Percentiles rank a stretch among this genome's conserved stretches.
Evolutionary conservation across 2,888 invertebrate genomes (phyloP).

Genomic region (Drosophila mayaguana): DNA sequence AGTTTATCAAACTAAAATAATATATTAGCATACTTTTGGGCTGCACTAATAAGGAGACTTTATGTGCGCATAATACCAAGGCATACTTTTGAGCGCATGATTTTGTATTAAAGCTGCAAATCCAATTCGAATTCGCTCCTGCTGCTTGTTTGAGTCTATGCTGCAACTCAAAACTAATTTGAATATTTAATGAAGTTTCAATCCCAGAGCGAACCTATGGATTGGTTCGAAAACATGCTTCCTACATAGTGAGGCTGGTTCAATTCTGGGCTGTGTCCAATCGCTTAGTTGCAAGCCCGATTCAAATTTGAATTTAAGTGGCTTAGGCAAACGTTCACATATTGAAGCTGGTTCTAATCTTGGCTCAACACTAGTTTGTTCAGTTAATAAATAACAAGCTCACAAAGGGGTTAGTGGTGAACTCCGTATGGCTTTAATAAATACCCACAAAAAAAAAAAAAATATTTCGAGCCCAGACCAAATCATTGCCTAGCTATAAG

Average conservation of each 20-base stretch:
- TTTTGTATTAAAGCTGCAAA: neutral
- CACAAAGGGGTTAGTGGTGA: too few species aligned
- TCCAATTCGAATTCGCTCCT: neutral
- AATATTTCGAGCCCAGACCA: neutral
- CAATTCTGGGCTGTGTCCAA: neutral
- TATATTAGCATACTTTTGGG: constrained; percentile 11
- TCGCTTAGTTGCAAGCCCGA: too few species aligned
- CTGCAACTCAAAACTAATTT: neutral
- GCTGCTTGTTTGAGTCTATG: neutral
- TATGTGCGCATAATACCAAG: neutral
- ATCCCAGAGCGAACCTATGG: neutral
- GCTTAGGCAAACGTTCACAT: too few species aligned
- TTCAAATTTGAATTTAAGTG: too few species aligned
- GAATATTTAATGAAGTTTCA: neutral
- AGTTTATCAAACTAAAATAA: neutral
- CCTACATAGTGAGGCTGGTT: too few species aligned
- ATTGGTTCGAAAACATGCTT: neutral
- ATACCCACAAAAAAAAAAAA: too few species aligned
- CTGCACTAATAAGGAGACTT: neutral
- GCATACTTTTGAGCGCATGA: constrained; percentile 13
- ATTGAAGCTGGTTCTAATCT: neutral
- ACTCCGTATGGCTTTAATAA: too few species aligned
- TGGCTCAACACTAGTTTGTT: neutral
- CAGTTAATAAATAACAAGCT: neutral
- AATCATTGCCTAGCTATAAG: neutral